These are phyloP conservation scores for Sclerodermus sp. DNA, from an alignment of 2,888 invertebrate genomes.

Conservation along the genomic window DNA sequence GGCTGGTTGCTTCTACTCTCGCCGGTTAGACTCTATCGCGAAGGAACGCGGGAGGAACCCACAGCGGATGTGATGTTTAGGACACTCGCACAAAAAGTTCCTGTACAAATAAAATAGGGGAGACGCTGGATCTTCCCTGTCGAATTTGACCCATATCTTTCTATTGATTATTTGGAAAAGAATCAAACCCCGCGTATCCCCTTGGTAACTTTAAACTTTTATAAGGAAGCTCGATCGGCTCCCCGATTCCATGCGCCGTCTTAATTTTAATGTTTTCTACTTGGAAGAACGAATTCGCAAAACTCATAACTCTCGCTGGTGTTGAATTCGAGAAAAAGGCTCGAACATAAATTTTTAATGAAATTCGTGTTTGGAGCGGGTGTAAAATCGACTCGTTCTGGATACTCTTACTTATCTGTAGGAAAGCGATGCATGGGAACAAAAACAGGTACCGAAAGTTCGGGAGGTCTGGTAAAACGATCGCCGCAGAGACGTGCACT, in stretches of 20 bases:
- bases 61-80: constrained; percentile 50
- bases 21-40: constrained; percentile 23
- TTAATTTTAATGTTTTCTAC: no score
- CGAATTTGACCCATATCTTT: neutral
- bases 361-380: no score
- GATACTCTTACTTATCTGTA: no score
- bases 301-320: no score
- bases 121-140: constrained; percentile 15
- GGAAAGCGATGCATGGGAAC: no score
- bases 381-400: no score
- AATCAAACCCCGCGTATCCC: neutral
- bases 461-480: constrained; percentile 12
- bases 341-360: no score
- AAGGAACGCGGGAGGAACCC: constrained; percentile 35
- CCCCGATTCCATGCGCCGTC: no score
- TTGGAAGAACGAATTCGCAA: no score
- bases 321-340: no score
- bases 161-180: constrained; percentile 20
- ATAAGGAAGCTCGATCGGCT: neutral
- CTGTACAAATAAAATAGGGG: constrained; percentile 35
- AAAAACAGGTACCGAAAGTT: neutral
- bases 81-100: constrained; percentile 33
- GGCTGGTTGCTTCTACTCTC: neutral
- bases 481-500: constrained; percentile 20
- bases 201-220: neutral